phyloP scores from a whole-genome alignment of 2,113 vertebrate species.

The Dasyornis broadbenti region DNA sequence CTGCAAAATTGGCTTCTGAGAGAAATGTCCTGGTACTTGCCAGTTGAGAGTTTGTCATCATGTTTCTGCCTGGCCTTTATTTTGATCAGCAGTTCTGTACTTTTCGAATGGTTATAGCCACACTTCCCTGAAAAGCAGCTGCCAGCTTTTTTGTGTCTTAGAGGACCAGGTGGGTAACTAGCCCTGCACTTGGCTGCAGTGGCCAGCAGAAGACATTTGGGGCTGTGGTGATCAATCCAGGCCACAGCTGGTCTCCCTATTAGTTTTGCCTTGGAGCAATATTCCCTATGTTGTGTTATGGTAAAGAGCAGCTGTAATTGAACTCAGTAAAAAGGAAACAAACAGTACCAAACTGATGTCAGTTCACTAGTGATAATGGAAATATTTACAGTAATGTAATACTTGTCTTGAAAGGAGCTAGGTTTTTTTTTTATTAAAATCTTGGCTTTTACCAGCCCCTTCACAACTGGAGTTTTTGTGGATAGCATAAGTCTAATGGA shows the following conservation, averaged over 20 bases:
- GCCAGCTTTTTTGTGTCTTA: neutral
- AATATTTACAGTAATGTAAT: neutral
- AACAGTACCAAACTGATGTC: neutral
- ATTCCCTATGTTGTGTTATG: neutral
- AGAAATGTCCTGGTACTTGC: neutral
- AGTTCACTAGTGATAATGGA: neutral
- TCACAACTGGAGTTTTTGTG: neutral
- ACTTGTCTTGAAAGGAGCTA: neutral
- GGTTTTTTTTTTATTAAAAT: neutral
- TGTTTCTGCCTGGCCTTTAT: neutral
- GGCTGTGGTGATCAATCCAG: neutral
- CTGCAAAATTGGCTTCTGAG: neutral
- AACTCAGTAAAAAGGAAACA: neutral
- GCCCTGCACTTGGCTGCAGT: neutral
- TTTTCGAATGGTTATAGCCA: neutral
- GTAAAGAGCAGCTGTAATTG: neutral
- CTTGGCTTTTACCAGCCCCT: neutral
- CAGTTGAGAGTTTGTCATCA: neutral
- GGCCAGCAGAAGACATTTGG: neutral
- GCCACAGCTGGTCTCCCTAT: neutral
- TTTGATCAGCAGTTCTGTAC: neutral
- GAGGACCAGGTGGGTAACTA: neutral
- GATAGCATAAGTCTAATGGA: neutral
- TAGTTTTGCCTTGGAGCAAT: neutral
- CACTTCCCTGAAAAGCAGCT: neutral